phyloP scores from a whole-genome alignment of 2,797 vertebrate genomes.

The Myotis vivesi region DNA sequence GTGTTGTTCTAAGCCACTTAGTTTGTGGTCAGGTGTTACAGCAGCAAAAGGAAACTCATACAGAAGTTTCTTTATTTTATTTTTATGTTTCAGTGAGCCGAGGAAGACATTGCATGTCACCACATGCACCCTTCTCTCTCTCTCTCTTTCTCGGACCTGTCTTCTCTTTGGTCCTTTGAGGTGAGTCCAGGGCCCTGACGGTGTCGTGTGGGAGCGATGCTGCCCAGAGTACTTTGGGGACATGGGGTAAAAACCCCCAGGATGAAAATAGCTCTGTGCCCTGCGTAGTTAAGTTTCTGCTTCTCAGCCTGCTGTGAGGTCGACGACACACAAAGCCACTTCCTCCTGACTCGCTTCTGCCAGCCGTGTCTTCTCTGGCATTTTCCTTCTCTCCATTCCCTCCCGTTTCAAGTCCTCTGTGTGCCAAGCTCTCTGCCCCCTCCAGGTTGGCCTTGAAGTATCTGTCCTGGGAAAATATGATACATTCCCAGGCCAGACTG shows the following conservation, averaged over 20 bases:
- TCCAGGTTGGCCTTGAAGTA: accelerated
- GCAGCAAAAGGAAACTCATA: neutral
- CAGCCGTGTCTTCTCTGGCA: neutral
- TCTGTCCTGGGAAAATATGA: neutral
- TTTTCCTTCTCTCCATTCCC: neutral
- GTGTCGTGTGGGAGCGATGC: neutral
- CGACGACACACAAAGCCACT: constrained; percentile 55
- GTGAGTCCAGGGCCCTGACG: neutral
- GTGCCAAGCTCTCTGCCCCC: accelerated
- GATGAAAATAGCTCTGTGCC: constrained; percentile 64
- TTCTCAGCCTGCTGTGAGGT: neutral
- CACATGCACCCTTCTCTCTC: neutral
- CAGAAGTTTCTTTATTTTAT: neutral
- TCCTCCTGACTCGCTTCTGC: constrained; percentile 45
- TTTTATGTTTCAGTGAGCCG: neutral
- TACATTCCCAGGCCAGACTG: neutral
- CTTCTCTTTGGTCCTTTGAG: neutral
- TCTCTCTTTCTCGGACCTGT: neutral
- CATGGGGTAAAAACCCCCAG: constrained; percentile 64
- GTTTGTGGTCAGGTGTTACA: neutral
- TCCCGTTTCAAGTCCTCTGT: accelerated
- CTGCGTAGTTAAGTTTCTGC: constrained; percentile 59
- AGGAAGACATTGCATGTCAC: neutral
- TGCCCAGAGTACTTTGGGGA: neutral
- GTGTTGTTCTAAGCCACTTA: neutral